Percentiles rank a stretch among this genome's conserved stretches.
These are phyloP conservation scores for Poecilia velifera DNA, from an alignment of 2,797 vertebrate species.

Conservation along the genomic window DNA sequence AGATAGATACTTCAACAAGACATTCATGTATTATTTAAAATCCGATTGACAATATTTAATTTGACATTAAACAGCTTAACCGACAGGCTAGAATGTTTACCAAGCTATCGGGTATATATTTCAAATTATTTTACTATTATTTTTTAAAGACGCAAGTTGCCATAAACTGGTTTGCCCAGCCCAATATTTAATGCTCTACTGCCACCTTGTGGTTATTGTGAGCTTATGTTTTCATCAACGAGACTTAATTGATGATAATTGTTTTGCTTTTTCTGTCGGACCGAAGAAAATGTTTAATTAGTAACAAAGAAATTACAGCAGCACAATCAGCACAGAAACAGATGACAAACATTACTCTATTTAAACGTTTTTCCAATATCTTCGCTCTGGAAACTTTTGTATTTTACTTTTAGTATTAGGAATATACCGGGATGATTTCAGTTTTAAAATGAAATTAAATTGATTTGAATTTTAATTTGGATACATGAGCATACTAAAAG, in stretches of 20 bases:
- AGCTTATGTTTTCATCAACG: neutral
- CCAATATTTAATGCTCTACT: neutral
- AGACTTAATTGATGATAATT: neutral
- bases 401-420: neutral
- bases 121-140: neutral
- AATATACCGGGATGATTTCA: neutral
- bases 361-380: neutral
- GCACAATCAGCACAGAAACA: no score
- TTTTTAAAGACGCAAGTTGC: neutral
- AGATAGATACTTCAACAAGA: neutral
- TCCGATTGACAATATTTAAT: neutral
- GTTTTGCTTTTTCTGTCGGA: neutral
- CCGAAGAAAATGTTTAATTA: neutral
- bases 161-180: neutral
- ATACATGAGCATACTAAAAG: neutral
- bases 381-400: neutral
- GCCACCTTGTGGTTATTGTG: neutral
- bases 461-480: neutral
- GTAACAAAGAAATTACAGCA: neutral
- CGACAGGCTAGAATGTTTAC: neutral
- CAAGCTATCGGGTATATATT: neutral
- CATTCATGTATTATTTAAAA: neutral
- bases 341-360: neutral
- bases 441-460: neutral
- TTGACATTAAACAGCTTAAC: neutral